Evolutionary conservation across 2,797 vertebrate genomes (phyloP), one percentile per base, ranked within the genome.

Genomic region (Manis pentadactyla): DNA sequence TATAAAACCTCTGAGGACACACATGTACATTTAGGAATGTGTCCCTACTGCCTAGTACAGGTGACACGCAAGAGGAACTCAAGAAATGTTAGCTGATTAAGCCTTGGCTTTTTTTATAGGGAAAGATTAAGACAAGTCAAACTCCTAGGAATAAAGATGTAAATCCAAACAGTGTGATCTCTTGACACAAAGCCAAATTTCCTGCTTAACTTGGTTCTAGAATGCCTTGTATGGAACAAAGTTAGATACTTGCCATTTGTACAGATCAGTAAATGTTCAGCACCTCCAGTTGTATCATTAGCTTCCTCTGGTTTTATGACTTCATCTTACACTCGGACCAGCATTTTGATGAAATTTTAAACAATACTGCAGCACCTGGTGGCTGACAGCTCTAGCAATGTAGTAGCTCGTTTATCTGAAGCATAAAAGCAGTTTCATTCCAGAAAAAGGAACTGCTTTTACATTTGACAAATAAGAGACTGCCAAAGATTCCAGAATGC

Each of bases 21-120:
- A 39, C 64, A 4, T 0, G 46, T 2, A 6, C 0, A 1, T 13
- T 46, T 21, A 61, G 66, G 57, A 61, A 2, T 0, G 27, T 31
- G 49, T n/a, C 29, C 27, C 27, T 7, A 34, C 8, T 17, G 53
- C 69, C 17, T 2, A 14, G 57, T 0, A 9, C 63, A 57, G 57
- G 42, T 2, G 7, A 17, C 1, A 37, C 1, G 2, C 2, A 53
- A 29, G 27, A 92, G 19, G 75, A 37, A 61, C 8, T 39, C 7
- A 17, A 59, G 1, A 39, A 39, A 25, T 11, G 14, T 12, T 5
- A 12, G 75, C 4, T 39, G 39, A 27, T 4, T 1, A 29, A 75
- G n/a, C 42, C 68, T 37, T 39, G 1, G 23, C 17, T 21, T 27
- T 59, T 87, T 42, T 29, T 17, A 92, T 0, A 77, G 27, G 19